Percentiles rank a stretch among this genome's conserved stretches.
These are phyloP conservation scores for Pentamera pediparva DNA, from an alignment of 53 echinoderm and acorn worm species.

Conservation along the genomic window DNA sequence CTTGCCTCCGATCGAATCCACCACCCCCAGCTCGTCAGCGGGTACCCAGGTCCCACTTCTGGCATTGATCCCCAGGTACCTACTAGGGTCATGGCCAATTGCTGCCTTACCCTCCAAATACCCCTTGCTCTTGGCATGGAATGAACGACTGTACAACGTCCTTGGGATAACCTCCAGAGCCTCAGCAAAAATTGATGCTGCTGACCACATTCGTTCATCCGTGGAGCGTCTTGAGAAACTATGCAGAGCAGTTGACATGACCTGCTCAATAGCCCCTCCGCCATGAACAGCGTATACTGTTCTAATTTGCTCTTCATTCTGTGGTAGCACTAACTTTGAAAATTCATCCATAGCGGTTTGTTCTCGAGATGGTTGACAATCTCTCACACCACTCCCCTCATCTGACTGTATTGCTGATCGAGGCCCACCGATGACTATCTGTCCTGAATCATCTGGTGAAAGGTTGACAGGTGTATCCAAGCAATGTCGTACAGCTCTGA, in stretches of 20 bases:
- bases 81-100: not conserved
- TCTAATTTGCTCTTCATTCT: too few relatives aligned
- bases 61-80: not conserved
- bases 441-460: too few relatives aligned
- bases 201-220: not conserved
- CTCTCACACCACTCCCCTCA: too few relatives aligned
- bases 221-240: not conserved
- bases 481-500: not conserved
- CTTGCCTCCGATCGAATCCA: not conserved
- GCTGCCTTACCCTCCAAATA: not conserved
- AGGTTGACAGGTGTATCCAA: too few relatives aligned
- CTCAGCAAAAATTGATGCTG: slow-evolving; percentile 18
- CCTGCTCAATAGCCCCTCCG: not conserved
- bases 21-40: not conserved
- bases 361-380: too few relatives aligned
- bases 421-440: too few relatives aligned
- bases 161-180: slow-evolving; percentile 2
- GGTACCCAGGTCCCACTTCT: slow-evolving; percentile 6
- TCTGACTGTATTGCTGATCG: too few relatives aligned
- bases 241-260: not conserved
- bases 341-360: too few relatives aligned
- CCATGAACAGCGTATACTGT: not conserved
- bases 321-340: too few relatives aligned
- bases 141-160: slow-evolving; percentile 3
- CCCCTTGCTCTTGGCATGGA: not conserved